Percentiles rank a stretch among this genome's conserved stretches.
Evolutionary conservation across 2,888 invertebrate species (phyloP).

Genomic region (Trichogramma evanescens): DNA sequence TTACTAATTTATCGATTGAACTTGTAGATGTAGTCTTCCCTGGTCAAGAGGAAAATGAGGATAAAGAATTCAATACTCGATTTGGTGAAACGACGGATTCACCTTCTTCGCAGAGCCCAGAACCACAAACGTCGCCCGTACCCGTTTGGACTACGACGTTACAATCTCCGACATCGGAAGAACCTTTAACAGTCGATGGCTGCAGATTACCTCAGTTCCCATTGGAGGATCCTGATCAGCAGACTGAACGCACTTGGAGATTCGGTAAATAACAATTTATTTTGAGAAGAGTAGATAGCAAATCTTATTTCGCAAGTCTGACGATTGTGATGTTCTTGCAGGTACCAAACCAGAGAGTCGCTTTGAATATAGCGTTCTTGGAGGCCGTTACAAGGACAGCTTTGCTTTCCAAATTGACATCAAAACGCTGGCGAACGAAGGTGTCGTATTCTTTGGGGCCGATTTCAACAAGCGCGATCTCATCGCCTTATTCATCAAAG

Average conservation of each 20-base stretch:
- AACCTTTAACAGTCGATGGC: slow-evolving; percentile 39
- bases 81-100: too few relatives aligned
- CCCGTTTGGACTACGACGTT: slow-evolving; percentile 32
- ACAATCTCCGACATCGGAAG: slow-evolving; percentile 28
- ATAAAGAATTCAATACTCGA: too few relatives aligned
- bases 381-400: slow-evolving; percentile 56
- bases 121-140: slow-evolving; percentile 23
- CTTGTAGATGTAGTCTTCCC: neutral
- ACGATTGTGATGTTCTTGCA: slow-evolving; percentile 32
- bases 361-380: slow-evolving; percentile 59
- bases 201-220: slow-evolving; percentile 54
- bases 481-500: slow-evolving; percentile 66
- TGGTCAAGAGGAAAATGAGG: too few relatives aligned
- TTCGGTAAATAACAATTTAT: slow-evolving; percentile 51
- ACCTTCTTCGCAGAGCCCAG: too few relatives aligned
- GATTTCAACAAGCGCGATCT: slow-evolving; percentile 57
- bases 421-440: slow-evolving; percentile 68
- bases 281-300: neutral
- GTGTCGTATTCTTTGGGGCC: slow-evolving; percentile 78
- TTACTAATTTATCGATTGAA: neutral
- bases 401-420: slow-evolving; percentile 74
- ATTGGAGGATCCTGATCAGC: slow-evolving; percentile 48
- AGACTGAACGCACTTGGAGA: slow-evolving; percentile 54
- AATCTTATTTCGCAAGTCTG: neutral
- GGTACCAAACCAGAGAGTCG: slow-evolving; percentile 65